phyloP scores from a whole-genome alignment of 2,113 vertebrate species.

The Cariama cristata region DNA sequence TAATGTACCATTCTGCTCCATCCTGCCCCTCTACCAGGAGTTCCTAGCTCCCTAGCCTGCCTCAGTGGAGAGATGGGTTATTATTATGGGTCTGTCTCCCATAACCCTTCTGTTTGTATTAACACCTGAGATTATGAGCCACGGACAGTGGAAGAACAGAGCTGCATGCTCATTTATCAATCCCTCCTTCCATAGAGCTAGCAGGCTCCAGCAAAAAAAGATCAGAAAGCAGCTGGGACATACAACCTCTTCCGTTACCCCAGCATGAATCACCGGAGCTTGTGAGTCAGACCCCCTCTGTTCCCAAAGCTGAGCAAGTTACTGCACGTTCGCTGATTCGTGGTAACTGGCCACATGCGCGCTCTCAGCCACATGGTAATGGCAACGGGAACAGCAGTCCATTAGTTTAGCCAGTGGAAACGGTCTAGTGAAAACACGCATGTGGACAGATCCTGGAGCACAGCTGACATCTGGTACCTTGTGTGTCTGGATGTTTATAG shows the following conservation, averaged over 20 bases:
- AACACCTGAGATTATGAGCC: neutral
- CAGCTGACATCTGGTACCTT: conserved; percentile 28
- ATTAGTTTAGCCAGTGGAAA: neutral
- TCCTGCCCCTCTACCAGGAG: neutral
- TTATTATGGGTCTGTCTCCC: neutral
- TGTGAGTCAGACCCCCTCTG: conserved; percentile 41
- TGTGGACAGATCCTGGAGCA: neutral
- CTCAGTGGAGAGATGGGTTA: neutral
- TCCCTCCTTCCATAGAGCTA: neutral
- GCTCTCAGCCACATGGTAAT: neutral
- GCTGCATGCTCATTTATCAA: neutral
- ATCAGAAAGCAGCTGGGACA: neutral
- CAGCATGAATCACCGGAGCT: conserved; percentile 50
- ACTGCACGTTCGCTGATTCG: neutral
- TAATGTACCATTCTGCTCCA: neutral
- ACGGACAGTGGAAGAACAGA: neutral
- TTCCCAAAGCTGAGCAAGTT: conserved; percentile 18
- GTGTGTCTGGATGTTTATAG: conserved; percentile 2
- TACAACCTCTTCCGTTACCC: conserved; percentile 17
- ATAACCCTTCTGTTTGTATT: neutral
- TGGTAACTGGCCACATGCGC: neutral
- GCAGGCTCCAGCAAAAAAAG: neutral
- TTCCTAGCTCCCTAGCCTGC: neutral
- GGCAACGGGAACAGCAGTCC: neutral
- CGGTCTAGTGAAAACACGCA: neutral